These are phyloP conservation scores for Phocoena sinus DNA, from an alignment of 2,113 vertebrate species.

Conservation along the genomic window DNA sequence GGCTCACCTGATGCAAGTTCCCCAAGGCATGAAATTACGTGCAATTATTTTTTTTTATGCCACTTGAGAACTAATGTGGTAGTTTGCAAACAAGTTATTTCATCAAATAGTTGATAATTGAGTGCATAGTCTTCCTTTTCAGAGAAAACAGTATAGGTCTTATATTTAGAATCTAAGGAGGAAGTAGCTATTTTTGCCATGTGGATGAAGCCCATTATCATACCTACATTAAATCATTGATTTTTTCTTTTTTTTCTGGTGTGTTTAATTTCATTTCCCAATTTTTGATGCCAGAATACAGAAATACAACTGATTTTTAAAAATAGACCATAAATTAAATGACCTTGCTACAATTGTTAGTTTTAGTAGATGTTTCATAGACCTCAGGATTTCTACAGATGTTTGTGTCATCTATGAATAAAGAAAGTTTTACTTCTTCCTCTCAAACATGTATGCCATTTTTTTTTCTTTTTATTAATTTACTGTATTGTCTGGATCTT, in stretches of 20 bases:
- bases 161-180: background rate
- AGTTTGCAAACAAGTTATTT: background rate
- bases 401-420: background rate
- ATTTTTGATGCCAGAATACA: background rate
- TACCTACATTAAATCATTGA: background rate
- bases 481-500: background rate
- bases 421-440: background rate
- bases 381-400: background rate
- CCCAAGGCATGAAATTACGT: background rate
- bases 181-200: background rate
- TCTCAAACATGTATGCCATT: background rate
- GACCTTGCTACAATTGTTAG: background rate
- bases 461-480: background rate
- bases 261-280: background rate
- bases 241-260: background rate
- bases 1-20: background rate
- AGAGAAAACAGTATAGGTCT: background rate
- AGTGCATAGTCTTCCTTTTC: background rate
- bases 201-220: background rate
- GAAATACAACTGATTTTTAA: background rate
- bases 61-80: background rate
- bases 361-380: background rate
- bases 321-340: background rate
- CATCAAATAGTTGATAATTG: background rate
- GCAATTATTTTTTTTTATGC: background rate